A percentile compares a stretch with the other conserved stretches of the same genome.
Conservation (phyloP, 2,797 vertebrate species). For the Thunnus albacares region DNA sequence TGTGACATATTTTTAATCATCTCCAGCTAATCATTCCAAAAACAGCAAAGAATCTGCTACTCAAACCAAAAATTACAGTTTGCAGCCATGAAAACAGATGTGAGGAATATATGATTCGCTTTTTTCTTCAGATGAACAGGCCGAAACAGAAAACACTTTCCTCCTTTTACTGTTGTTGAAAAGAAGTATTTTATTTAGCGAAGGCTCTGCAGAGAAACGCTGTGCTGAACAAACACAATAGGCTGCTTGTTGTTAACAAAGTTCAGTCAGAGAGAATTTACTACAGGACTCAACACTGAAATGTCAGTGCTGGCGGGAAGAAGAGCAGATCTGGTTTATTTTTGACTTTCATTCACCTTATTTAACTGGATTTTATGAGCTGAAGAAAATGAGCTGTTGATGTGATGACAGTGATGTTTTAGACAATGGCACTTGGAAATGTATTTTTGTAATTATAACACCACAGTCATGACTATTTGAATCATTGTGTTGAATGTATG, state of each 20-base stretch:
- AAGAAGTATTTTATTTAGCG: conserved; percentile 7
- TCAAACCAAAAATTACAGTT: background rate
- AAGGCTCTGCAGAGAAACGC: background rate
- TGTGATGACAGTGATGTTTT: background rate
- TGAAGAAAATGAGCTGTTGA: background rate
- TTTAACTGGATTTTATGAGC: background rate
- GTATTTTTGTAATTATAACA: conserved; percentile 36
- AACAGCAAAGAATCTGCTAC: background rate
- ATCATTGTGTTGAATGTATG: conserved; percentile 5
- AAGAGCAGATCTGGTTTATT: background rate
- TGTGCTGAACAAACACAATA: conserved; percentile 14
- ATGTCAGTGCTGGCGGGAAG: background rate
- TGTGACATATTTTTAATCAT: background rate
- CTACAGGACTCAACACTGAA: background rate
- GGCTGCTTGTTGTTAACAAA: background rate
- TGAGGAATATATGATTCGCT: background rate
- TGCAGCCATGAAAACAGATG: too few species aligned
- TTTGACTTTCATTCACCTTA: background rate
- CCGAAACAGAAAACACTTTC: conserved; percentile 17
- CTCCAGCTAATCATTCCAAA: background rate
- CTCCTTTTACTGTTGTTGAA: background rate
- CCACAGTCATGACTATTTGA: conserved; percentile 3
- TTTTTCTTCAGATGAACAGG: background rate
- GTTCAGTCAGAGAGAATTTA: conserved; percentile 12
- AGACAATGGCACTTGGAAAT: background rate